These are phyloP conservation scores for Bufo gargarizans DNA, from an alignment of 2,113 vertebrate genomes.

Conservation along the genomic window DNA sequence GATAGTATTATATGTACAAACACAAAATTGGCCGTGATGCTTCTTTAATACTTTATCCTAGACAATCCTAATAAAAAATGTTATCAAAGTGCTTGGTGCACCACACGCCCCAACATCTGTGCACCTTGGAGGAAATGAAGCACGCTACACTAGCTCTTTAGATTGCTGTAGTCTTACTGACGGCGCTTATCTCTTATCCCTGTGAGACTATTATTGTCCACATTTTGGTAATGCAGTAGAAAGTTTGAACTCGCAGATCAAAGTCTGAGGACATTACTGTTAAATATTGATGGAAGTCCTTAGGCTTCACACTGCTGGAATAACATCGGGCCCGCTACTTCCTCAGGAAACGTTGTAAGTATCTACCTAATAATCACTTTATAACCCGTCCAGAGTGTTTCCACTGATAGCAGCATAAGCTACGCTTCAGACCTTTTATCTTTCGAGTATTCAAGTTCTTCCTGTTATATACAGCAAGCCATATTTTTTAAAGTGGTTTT, in stretches of 20 bases:
- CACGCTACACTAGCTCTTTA: not conserved
- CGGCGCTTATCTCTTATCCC: not conserved
- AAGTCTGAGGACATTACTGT: constrained; percentile 54
- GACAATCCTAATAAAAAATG: no score
- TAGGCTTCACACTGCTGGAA: constrained; percentile 2
- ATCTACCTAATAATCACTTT: not conserved
- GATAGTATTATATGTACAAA: no score
- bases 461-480: not conserved
- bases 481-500: not conserved
- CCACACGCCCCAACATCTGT: not conserved
- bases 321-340: constrained; percentile 13
- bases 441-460: not conserved
- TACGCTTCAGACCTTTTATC: not conserved
- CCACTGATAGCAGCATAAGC: not conserved
- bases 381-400: not conserved
- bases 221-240: not conserved
- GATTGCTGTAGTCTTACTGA: not conserved
- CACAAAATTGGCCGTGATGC: no score
- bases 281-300: constrained; percentile 54
- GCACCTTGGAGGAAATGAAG: not conserved
- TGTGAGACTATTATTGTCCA: not conserved
- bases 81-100: not conserved
- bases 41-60: no score
- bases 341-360: constrained; percentile 7
- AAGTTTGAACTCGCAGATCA: constrained; percentile 39